Evolutionary conservation across 2,113 vertebrate species (phyloP).

Genomic region (Sylvietta virens): DNA sequence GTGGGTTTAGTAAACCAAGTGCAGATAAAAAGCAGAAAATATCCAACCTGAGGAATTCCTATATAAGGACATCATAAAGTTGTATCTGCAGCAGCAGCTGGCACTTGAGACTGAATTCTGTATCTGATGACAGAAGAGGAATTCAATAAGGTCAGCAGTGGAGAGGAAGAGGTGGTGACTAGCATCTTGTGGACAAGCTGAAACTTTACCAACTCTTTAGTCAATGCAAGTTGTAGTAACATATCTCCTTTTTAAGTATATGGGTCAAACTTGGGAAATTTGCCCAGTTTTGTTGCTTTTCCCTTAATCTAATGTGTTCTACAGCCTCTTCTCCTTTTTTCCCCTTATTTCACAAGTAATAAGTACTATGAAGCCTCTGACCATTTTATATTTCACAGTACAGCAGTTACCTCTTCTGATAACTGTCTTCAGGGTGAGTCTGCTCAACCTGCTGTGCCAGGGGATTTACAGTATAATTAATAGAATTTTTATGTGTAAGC

Average conservation of each 20-base stretch:
- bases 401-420: constrained; percentile 5
- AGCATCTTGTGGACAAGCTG: background rate
- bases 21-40: background rate
- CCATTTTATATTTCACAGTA: background rate
- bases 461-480: background rate
- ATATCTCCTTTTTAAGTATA: background rate
- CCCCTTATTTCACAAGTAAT: background rate
- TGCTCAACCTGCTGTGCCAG: background rate
- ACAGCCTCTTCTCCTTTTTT: background rate
- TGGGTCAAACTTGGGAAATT: background rate
- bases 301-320: background rate
- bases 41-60: background rate
- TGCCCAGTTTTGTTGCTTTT: background rate
- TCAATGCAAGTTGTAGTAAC: background rate
- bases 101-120: background rate
- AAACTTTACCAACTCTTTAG: background rate
- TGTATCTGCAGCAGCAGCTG: background rate
- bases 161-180: background rate
- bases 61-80: background rate
- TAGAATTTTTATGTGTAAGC: background rate
- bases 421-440: constrained; percentile 1
- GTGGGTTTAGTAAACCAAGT: background rate
- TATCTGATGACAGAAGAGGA: background rate
- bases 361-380: background rate
- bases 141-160: background rate